Conservation (phyloP, 2,113 vertebrate genomes). For the Mellivora capensis region DNA sequence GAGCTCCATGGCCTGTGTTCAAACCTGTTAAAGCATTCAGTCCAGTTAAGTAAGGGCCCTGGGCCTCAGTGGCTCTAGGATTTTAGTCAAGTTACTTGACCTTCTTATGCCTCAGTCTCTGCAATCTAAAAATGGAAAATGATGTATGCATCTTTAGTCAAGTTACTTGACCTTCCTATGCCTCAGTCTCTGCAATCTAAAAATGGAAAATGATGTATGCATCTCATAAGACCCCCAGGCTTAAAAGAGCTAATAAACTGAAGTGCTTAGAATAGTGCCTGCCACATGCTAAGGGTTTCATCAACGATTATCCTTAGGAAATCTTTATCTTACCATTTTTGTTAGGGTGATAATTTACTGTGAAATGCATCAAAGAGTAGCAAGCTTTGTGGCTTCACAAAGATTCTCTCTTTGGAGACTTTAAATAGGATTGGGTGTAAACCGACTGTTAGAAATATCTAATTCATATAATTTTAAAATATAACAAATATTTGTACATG, state of each 20-base stretch:
- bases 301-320: neutral
- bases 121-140: neutral
- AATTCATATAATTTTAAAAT: conserved; percentile 1
- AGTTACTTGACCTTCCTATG: neutral
- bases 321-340: neutral
- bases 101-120: neutral
- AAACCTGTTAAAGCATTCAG: neutral
- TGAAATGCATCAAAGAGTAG: neutral
- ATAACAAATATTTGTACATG: neutral
- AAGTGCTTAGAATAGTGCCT: neutral
- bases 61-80: neutral
- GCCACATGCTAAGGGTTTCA: neutral
- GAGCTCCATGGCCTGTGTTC: neutral
- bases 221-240: neutral
- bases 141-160: no score
- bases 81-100: neutral
- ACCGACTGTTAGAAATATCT: neutral
- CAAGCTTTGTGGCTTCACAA: neutral
- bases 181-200: neutral
- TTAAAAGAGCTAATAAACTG: neutral
- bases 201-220: neutral
- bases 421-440: conserved; percentile 4
- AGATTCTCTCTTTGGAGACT: conserved; percentile 20
- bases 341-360: neutral
- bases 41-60: neutral